phyloP scores from a whole-genome alignment of 2,797 vertebrate genomes.

The Sebastes taczanowskii region DNA sequence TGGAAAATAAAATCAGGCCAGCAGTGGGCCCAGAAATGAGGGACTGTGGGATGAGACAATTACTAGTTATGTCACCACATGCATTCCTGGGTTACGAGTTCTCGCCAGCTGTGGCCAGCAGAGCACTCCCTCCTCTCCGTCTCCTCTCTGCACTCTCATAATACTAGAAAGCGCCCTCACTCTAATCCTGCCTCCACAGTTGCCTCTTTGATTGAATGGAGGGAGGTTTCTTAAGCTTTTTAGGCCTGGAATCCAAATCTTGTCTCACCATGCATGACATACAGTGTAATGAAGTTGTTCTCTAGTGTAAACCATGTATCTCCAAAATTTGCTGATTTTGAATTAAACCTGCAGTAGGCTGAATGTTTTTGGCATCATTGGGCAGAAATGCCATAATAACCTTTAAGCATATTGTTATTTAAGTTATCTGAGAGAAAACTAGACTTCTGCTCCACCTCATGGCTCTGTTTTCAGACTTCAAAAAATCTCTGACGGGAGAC shows the following conservation, averaged over 20 bases:
- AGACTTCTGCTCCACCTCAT: too few species aligned
- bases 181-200: slow-evolving; percentile 10
- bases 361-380: too few species aligned
- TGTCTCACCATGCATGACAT: not conserved
- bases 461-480: too few species aligned
- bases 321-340: not conserved
- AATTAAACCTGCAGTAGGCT: not conserved
- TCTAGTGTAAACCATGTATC: not conserved
- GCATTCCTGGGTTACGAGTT: slow-evolving; percentile 79
- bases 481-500: too few species aligned
- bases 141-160: slow-evolving; percentile 48
- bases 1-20: slow-evolving; percentile 69
- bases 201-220: not conserved
- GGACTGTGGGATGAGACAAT: slow-evolving; percentile 81
- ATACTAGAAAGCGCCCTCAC: slow-evolving; percentile 49
- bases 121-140: slow-evolving; percentile 58
- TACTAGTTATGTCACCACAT: slow-evolving; percentile 80
- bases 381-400: accelerated
- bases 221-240: not conserved
- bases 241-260: not conserved
- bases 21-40: slow-evolving; percentile 68
- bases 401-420: too few species aligned
- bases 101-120: slow-evolving; percentile 73
- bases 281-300: not conserved
- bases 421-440: too few species aligned